Evolutionary conservation across 2,888 invertebrate species (phyloP).

Genomic region (Eledona agricola): DNA sequence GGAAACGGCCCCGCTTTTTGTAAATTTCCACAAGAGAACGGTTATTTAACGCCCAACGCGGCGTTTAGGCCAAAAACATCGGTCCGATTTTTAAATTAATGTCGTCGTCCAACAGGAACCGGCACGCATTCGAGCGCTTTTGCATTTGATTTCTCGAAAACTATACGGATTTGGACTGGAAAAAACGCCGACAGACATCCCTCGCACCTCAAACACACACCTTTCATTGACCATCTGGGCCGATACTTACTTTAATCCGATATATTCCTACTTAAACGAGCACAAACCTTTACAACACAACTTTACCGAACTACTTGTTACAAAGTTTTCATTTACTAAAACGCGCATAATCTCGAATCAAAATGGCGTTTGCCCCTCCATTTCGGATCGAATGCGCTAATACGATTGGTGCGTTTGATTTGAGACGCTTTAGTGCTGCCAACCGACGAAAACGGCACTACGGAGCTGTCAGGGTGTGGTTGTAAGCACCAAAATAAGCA

Average conservation of each 20-base stretch:
- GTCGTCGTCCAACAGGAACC: slow-evolving; percentile 19
- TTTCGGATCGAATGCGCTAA: neutral
- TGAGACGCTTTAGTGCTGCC: slow-evolving; percentile 34
- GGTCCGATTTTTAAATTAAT: slow-evolving; percentile 3
- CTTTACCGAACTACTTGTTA: slow-evolving; percentile 37
- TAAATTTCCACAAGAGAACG: no score
- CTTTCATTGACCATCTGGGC: slow-evolving; percentile 22
- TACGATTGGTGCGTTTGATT: slow-evolving; percentile 27
- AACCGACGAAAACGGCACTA: slow-evolving; percentile 28
- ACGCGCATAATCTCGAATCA: slow-evolving; percentile 57
- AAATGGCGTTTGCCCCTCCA: slow-evolving; percentile 34
- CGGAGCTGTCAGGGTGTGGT: slow-evolving; percentile 35
- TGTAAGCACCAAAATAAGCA: no score
- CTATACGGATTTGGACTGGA: slow-evolving; percentile 1
- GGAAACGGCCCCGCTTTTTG: neutral
- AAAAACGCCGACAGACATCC: neutral
- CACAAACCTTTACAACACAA: slow-evolving; percentile 28
- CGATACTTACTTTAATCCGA: slow-evolving; percentile 22
- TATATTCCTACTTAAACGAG: slow-evolving; percentile 26
- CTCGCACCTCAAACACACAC: neutral
- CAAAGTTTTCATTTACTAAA: slow-evolving; percentile 56
- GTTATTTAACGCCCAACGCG: neutral
- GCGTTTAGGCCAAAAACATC: slow-evolving; percentile 5
- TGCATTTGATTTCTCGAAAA: slow-evolving; percentile 9
- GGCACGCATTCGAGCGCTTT: slow-evolving; percentile 13